Evolutionary conservation across 2,113 vertebrate genomes (phyloP).

Genomic region (Larimichthys polyactis): DNA sequence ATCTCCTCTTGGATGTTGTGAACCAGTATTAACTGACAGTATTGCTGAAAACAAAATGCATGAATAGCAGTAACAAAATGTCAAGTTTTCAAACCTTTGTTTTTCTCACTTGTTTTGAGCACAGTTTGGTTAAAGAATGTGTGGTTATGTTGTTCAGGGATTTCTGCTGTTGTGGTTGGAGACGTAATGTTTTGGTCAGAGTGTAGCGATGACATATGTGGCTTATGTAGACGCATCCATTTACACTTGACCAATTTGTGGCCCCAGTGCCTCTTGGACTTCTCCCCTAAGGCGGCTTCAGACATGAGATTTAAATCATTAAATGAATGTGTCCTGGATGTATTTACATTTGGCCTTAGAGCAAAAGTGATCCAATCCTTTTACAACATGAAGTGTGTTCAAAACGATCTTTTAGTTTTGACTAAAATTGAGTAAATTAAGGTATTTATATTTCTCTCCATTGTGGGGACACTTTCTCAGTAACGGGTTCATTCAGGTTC

Average conservation of each 20-base stretch:
- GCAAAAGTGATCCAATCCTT: not conserved
- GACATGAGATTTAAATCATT: conserved; percentile 19
- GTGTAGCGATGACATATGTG: not conserved
- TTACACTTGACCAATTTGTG: conserved; percentile 37
- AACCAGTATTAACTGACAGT: not conserved
- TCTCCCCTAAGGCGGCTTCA: not conserved
- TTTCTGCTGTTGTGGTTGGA: conserved; percentile 25
- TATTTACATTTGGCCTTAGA: not conserved
- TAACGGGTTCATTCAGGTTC: not conserved
- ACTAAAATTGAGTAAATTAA: not conserved
- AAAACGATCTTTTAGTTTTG: not conserved
- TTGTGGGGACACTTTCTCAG: not conserved
- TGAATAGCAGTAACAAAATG: not conserved
- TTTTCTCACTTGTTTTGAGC: conserved; percentile 25
- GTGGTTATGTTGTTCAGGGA: conserved; percentile 5
- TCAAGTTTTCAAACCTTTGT: conserved; percentile 9
- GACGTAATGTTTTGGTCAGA: conserved; percentile 38
- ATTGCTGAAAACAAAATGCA: conserved; percentile 14
- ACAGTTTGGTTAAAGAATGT: conserved; percentile 6
- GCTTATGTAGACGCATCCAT: conserved; percentile 23
- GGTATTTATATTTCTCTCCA: not conserved
- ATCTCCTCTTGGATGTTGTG: not conserved
- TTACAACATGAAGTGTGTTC: not conserved
- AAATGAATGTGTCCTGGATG: not conserved
- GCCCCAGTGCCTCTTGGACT: not conserved